phyloP scores from a whole-genome alignment of 2,113 vertebrate genomes.

The Mustela lutreola region DNA sequence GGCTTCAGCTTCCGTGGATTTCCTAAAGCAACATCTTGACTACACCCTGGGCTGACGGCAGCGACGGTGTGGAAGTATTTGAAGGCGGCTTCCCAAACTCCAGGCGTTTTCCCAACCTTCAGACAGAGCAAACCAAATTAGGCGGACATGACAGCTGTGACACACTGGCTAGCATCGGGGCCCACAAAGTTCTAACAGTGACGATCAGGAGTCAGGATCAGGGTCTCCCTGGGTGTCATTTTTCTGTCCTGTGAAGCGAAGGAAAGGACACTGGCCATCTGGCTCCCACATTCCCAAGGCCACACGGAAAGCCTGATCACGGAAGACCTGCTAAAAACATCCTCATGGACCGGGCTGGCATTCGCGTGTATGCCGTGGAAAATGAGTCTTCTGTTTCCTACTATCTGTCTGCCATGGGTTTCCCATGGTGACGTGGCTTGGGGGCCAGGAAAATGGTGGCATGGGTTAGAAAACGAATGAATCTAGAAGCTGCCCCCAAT shows the following conservation, averaged over 20 bases:
- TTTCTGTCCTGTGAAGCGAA: constrained; percentile 69
- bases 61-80: constrained; percentile 83
- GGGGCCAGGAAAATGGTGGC: not conserved
- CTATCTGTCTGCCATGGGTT: not conserved
- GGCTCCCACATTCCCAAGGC: not conserved
- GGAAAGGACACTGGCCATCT: constrained; percentile 60
- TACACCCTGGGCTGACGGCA: constrained; percentile 92
- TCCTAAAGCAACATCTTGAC: constrained; percentile 96
- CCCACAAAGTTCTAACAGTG: not conserved
- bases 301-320: not conserved
- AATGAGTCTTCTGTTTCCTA: not conserved
- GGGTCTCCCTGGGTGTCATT: constrained; percentile 22
- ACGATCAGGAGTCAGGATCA: not conserved
- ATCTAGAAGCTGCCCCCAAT: not conserved
- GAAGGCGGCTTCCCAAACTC: constrained; percentile 92
- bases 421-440: too few species aligned
- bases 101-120: constrained; percentile 93
- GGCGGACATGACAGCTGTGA: not conserved
- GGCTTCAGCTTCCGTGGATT: not conserved
- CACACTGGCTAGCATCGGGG: not conserved
- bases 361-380: not conserved
- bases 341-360: not conserved
- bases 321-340: not conserved
- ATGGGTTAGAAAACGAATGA: not conserved
- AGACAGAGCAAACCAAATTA: constrained; percentile 81